Evolutionary conservation across 2,888 invertebrate genomes (phyloP).

Genomic region (Tetramorium bicarinatum): DNA sequence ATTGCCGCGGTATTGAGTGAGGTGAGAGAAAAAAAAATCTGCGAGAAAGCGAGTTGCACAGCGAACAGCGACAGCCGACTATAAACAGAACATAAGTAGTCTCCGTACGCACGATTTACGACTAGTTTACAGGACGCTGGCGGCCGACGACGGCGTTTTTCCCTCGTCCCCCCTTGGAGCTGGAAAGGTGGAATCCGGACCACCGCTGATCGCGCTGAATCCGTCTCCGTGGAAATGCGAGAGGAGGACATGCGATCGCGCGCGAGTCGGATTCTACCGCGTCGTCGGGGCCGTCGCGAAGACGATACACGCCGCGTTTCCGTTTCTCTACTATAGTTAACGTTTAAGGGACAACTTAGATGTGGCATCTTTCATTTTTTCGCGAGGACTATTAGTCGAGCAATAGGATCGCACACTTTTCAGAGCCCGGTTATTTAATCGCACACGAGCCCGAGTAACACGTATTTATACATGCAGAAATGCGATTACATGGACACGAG

Average conservation of each 20-base stretch:
- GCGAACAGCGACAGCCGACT: conserved; percentile 52
- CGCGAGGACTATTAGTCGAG: conserved; percentile 69
- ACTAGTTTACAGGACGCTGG: conserved; percentile 73
- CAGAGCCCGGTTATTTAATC: conserved; percentile 73
- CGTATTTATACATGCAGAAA: conserved; percentile 3
- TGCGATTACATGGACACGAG: neutral
- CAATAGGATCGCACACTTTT: conserved; percentile 73
- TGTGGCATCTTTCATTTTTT: conserved; percentile 70
- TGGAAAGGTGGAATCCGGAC: neutral
- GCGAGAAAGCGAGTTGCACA: conserved; percentile 60
- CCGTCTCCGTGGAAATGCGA: neutral
- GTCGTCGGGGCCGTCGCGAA: neutral
- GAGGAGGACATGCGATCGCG: neutral
- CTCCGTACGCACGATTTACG: conserved; percentile 72
- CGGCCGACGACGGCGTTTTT: conserved; percentile 56
- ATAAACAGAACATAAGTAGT: conserved; percentile 69
- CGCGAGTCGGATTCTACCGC: neutral
- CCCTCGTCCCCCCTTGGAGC: neutral
- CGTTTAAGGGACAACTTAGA: conserved; percentile 64
- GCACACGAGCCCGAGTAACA: conserved; percentile 63
- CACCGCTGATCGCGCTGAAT: neutral
- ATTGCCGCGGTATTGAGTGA: conserved; percentile 52
- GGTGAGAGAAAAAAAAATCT: conserved; percentile 28
- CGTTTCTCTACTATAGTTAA: conserved; percentile 62
- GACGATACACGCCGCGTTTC: conserved; percentile 49